Evolutionary conservation across 1,140 invertebrate species (phyloP), one percentile per base, ranked within the genome.

Genomic region (Hetaerina americana): DNA sequence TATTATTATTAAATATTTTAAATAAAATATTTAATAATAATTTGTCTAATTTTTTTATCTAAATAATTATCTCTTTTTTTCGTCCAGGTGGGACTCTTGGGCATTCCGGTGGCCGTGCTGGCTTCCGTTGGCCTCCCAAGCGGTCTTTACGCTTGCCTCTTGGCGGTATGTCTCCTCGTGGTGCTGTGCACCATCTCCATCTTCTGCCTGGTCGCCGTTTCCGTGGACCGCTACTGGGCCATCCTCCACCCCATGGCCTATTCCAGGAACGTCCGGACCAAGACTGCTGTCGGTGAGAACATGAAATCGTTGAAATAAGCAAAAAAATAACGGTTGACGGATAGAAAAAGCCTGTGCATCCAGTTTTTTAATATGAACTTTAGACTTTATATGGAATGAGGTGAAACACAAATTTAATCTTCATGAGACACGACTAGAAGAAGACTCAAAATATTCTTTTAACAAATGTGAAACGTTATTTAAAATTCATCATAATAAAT

Each of bases 121-220:
- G 87, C 91, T 0, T 87, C 85, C 28, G 82, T 92, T 18, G 91
- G 91, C 0, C 79, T 93, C 26, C 93, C 93, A 0, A 86, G 82
- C 27, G 89, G 93, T 78, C 82, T 93, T 2, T 86, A 93, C 79
- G 88, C 90, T 15, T 95, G 93, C 79, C 82, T 95, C 27, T 92
- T 94, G 78, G 94, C 92, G n/a, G 87, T 93, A 5, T 95, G 92
- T 0, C 80, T 95, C 29, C 83, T 96, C 72, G 87, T 96, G 71
- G 90, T 95, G 57, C 82, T 96, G 26, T 96, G 94, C 77, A 96
- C 94, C 29, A 92, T 94, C 75, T 95, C 92, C 75, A 96, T 96
- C 74, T 92, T 96, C 77, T 93, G 92, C 78, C 81, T 96, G 76
- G 91, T 96, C 0, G 94, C 92, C 1, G 93, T 96, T 3, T 93